Conservation (phyloP, 1,140 invertebrate genomes). For the Brachionus angularis region DNA sequence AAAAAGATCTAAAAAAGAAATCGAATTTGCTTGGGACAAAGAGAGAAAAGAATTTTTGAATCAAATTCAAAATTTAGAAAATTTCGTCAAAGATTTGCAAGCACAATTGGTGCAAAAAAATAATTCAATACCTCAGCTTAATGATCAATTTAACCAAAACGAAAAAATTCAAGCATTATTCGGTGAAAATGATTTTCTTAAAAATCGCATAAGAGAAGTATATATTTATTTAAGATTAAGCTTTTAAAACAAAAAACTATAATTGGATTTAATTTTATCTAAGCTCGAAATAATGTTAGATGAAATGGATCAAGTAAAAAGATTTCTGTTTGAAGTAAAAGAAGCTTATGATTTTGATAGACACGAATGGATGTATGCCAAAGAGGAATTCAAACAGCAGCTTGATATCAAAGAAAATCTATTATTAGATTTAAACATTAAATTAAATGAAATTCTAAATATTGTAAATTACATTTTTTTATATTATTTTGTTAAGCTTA, state of each 20-base stretch:
- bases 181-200: conserved; percentile 42
- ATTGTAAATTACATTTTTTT: too few relatives aligned
- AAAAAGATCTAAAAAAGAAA: conserved; percentile 41
- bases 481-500: too few relatives aligned
- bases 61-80: conserved; percentile 21
- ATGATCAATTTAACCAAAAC: conserved; percentile 13
- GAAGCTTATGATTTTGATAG: conserved; percentile 40
- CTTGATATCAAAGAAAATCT: conserved; percentile 34
- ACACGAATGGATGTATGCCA: conserved; percentile 12
- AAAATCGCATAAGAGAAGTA: conserved; percentile 37
- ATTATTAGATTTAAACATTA: conserved; percentile 26
- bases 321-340: conserved; percentile 40
- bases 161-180: conserved; percentile 33
- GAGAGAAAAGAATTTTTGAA: conserved; percentile 23
- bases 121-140: conserved; percentile 1
- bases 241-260: not conserved
- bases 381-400: conserved; percentile 32
- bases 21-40: conserved; percentile 37
- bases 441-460: conserved; percentile 15
- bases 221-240: not conserved
- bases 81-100: conserved; percentile 13
- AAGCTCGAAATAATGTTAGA: conserved; percentile 40
- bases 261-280: not conserved
- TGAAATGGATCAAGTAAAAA: conserved; percentile 38
- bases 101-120: conserved; percentile 11